Percentiles rank a stretch among this genome's conserved stretches.
phyloP scores from a whole-genome alignment of 2,797 vertebrate species.

The Allochrocebus solatus region DNA sequence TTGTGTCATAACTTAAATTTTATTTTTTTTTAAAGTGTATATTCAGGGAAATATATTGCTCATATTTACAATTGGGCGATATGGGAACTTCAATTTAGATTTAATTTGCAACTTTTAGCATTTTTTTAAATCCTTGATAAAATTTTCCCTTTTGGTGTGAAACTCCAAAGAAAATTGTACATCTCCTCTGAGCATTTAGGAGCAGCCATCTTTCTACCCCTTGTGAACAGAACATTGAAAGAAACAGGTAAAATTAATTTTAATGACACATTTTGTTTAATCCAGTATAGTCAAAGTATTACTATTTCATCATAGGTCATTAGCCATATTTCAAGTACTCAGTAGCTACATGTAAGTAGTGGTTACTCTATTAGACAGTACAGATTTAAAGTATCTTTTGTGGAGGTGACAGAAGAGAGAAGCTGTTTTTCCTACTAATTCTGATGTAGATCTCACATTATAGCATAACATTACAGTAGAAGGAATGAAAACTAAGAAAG shows the following conservation, averaged over 20 bases:
- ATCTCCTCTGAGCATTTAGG: slow-evolving; percentile 78
- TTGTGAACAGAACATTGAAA: slow-evolving; percentile 14
- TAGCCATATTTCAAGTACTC: neutral
- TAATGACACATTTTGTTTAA: neutral
- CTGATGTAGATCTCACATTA: neutral
- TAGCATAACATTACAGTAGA: neutral
- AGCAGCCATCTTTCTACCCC: slow-evolving; percentile 82
- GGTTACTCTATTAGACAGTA: neutral
- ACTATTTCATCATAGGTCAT: neutral
- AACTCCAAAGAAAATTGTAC: slow-evolving; percentile 71
- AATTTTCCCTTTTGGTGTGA: slow-evolving; percentile 73
- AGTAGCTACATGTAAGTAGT: neutral
- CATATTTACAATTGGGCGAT: slow-evolving; percentile 78
- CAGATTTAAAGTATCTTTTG: neutral
- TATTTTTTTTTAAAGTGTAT: slow-evolving; percentile 82
- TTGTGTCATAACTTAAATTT: slow-evolving; percentile 86
- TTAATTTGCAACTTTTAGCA: slow-evolving; percentile 80
- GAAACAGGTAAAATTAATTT: neutral
- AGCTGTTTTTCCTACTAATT: neutral
- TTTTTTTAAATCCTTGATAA: slow-evolving; percentile 80
- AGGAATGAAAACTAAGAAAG: neutral
- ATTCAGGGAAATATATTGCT: slow-evolving; percentile 86
- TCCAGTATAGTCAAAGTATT: neutral
- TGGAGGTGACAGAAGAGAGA: neutral
- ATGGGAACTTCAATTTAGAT: slow-evolving; percentile 76